Base-by-base conservation (phyloP, 2,113 vertebrate genomes). In the Geococcyx californianus region DNA sequence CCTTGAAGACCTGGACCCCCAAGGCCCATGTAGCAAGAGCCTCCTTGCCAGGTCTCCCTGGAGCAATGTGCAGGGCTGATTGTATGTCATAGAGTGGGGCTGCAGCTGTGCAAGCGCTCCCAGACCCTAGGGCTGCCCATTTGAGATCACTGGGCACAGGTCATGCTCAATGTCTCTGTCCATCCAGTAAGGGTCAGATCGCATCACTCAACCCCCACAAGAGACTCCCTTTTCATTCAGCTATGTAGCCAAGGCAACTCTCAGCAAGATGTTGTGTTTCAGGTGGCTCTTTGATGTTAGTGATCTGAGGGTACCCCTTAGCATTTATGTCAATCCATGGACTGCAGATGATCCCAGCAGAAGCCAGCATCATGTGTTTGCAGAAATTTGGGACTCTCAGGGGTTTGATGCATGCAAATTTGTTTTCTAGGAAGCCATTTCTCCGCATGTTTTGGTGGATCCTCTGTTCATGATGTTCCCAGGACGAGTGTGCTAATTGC, bases 251-350 rank as follows among this genome's bases (percentile, higher is more conserved):
- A 86, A 74, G 79, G 72, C 59, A 90, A 9, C 59, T 87, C 56
- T 73, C 70, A 58, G 78, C 68, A 87, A 90, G 58, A 34, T 62
- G 25, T 54, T 91, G 40, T 4, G 77, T 88, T 55, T 84, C 88
- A 88, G 66, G 55, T 80, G 67, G 36, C 36, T 84, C 63, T 95
- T 93, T 80, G 90, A 80, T 54, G 40, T 36, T 66, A 23, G 25
- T 56, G 83, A 84, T 73, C 72, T 86, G 77, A 70, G 34, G 23
- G 45, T 51, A 64, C 42, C 36, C 28, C 78, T 83, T 54, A 62
- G 74, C 67, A 70, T 87, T 95, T 56, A 12, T 87, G 68, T 87
- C 81, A 84, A n/a, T 83, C 42, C 17, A 23, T 3, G 2, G 34
- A 60, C 94, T 19, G 1, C 52, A 70, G 55, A 86, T 81, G 80